Evolutionary conservation across 2,113 vertebrate genomes (phyloP).

Genomic region (Typhlomys cinereus): DNA sequence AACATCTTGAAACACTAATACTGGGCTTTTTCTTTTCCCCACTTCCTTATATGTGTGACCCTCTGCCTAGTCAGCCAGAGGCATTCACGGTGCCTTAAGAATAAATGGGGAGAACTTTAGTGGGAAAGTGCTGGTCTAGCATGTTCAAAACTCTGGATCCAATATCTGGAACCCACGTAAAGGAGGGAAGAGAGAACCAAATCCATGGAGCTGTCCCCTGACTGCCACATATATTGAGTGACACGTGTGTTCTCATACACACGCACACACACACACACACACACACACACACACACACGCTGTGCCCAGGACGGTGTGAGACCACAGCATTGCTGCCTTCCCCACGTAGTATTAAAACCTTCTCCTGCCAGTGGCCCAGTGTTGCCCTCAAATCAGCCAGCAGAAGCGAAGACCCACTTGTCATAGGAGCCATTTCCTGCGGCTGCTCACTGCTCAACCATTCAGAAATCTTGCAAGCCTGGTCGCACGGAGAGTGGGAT

Average conservation of each 20-base stretch:
- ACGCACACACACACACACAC: background rate
- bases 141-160: background rate
- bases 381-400: background rate
- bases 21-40: slow-evolving; percentile 24
- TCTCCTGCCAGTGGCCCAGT: background rate
- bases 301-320: too few species aligned
- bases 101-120: background rate
- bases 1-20: slow-evolving; percentile 42
- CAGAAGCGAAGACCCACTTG: background rate
- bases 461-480: background rate
- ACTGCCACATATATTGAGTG: too few species aligned
- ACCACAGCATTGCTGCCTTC: rapidly evolving
- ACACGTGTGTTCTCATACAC: too few species aligned
- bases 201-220: too few species aligned
- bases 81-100: background rate
- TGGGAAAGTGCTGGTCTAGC: background rate
- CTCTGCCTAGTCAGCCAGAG: background rate
- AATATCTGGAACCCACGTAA: too few species aligned
- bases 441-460: background rate
- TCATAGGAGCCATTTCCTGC: background rate
- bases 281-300: background rate
- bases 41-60: background rate
- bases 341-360: background rate
- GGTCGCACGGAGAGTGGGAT: background rate
- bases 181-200: too few species aligned